Evolutionary conservation across 2,113 vertebrate genomes (phyloP).

Genomic region (Triplophysa siluroides): DNA sequence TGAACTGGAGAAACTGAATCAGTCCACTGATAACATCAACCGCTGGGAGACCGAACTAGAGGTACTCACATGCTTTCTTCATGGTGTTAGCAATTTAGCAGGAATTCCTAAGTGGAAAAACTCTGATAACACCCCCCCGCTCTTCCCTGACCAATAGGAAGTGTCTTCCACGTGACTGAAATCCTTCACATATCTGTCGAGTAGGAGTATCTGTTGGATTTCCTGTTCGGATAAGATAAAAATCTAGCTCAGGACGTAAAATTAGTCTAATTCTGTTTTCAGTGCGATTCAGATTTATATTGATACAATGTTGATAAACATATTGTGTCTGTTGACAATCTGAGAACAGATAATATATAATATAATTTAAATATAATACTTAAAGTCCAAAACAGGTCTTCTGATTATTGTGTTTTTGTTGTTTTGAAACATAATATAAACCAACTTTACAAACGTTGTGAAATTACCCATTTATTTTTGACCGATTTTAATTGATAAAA

Average conservation of each 20-base stretch:
- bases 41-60: slow-evolving; percentile 93
- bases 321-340: too few species aligned
- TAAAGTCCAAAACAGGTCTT: too few species aligned
- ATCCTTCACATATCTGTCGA: slow-evolving; percentile 2
- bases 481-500: not conserved
- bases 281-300: too few species aligned
- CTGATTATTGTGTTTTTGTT: too few species aligned
- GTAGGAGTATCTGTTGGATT: not conserved
- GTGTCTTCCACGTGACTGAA: not conserved
- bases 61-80: slow-evolving; percentile 71
- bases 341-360: too few species aligned
- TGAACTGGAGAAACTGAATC: slow-evolving; percentile 95
- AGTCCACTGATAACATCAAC: slow-evolving; percentile 96
- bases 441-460: too few species aligned
- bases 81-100: slow-evolving; percentile 34
- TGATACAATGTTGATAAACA: too few species aligned
- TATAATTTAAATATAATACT: too few species aligned
- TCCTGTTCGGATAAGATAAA: slow-evolving; percentile 22
- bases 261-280: too few species aligned
- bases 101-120: slow-evolving; percentile 7
- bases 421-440: too few species aligned
- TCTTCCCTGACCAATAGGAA: not conserved
- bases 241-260: not conserved
- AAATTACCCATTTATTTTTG: not conserved
- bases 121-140: not conserved